These are phyloP conservation scores for Spinibarbus caldwelli DNA, from an alignment of 2,797 vertebrate species.

Conservation along the genomic window DNA sequence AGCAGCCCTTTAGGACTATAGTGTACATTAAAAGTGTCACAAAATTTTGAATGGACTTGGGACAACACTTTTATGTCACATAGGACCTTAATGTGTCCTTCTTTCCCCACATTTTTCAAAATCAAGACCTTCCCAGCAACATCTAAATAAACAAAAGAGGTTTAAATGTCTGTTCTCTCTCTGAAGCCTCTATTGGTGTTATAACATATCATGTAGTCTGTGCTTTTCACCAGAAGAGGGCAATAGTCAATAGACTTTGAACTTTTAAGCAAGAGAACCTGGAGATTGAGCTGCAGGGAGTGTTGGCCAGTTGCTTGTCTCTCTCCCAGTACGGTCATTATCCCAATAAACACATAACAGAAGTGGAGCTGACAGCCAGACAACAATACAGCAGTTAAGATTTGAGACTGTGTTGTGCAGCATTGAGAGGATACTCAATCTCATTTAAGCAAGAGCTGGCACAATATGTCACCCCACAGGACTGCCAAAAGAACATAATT, in stretches of 20 bases:
- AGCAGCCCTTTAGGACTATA: not conserved
- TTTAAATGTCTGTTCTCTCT: not conserved
- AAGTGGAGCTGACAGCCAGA: conserved; percentile 42
- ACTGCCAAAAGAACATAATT: conserved; percentile 10
- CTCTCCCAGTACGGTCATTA: conserved; percentile 2
- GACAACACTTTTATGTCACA: not conserved
- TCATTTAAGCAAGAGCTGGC: conserved; percentile 33
- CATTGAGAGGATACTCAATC: conserved; percentile 36
- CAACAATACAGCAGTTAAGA: conserved; percentile 21
- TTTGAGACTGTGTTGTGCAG: conserved; percentile 26
- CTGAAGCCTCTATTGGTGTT: not conserved
- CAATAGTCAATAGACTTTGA: not conserved
- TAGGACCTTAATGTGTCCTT: not conserved
- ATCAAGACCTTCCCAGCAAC: not conserved
- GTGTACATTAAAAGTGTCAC: not conserved
- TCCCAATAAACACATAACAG: conserved; percentile 42
- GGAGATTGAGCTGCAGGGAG: not conserved
- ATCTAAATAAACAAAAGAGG: not conserved
- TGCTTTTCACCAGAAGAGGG: conserved; percentile 30
- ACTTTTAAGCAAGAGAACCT: not conserved
- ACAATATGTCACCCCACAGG: conserved; percentile 33
- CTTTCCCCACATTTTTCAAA: not conserved
- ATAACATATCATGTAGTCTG: not conserved
- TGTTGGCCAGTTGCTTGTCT: not conserved
- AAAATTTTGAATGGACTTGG: no score